Base-by-base conservation (phyloP, 2,113 vertebrate species). In the Bos javanicus region DNA sequence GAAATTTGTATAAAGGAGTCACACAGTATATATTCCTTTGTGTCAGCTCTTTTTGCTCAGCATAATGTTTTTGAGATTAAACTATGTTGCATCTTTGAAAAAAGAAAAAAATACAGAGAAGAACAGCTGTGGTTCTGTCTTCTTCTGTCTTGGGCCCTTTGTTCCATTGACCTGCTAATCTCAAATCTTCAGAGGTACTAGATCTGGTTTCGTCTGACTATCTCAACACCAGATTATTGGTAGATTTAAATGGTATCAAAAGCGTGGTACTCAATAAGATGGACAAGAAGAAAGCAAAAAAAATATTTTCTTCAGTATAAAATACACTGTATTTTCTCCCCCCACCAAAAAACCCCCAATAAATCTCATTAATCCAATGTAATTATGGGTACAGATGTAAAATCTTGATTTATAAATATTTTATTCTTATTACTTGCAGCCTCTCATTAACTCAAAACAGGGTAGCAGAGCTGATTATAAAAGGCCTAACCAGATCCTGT, bases 391-490 rank as follows among this genome's bases (percentile, higher is more conserved):
- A 78, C 26, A 95, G 43, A 84, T 97, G 1, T 78, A 57, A 94
- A 95, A 87, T 91, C 59, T 33, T 93, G 82, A 96, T 92, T 94
- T 98, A 67, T 83, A 94, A 94, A 91, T 95, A 93, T 76, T 95
- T 97, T 96, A 81, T 81, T 92, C 23, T 91, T 97, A 93, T 48
- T 95, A 71, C 28, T 86, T 93, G 93, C 10, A 97, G 71, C 19
- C 17, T 90, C 33, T 96, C 52, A 59, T 92, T 97, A 97, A 90
- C 39, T 93, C 57, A 94, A 91, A 78, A 33, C 81, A 95, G 74
- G 54, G 54, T 95, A 92, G 74, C 52, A 85, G 52, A 60, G n/a
- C 96, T 94, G 80, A 62, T 95, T 95, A 67, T 64, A 89, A 67
- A 83, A 96, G 82, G 52, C 50, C 56, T 39, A 43, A 36, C 33